Evolutionary conservation across 1,140 invertebrate genomes (phyloP).

Genomic region (Lepidostoma basale): DNA sequence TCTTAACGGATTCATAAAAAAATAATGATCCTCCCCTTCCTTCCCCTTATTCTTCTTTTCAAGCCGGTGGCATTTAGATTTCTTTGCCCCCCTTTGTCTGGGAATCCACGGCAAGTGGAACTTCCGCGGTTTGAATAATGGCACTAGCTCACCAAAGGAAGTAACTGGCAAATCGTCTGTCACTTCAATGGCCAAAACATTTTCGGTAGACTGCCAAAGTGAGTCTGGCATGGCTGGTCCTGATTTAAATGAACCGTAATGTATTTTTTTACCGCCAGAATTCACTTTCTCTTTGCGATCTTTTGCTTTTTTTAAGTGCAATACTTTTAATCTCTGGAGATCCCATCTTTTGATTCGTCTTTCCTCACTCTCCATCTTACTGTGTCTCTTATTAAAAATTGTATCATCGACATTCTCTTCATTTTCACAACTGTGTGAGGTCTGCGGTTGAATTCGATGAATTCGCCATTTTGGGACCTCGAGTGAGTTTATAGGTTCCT

Average conservation of each 20-base stretch:
- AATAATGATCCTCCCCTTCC: no score
- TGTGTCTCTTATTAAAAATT: conserved; percentile 10
- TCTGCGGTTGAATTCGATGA: not conserved
- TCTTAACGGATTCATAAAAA: no score
- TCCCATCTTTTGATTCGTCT: conserved; percentile 29
- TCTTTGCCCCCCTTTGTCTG: not conserved
- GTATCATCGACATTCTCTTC: conserved; percentile 23
- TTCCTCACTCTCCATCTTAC: conserved; percentile 23
- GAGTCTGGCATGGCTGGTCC: conserved; percentile 9
- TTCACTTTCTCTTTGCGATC: conserved; percentile 21
- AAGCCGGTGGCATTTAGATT: not conserved
- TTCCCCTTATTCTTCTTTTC: not conserved
- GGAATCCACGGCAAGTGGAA: conserved; percentile 6
- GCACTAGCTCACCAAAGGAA: conserved; percentile 7
- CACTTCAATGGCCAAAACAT: conserved; percentile 23
- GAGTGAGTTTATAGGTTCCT: not conserved
- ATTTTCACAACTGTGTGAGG: conserved; percentile 2
- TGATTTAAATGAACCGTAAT: conserved; percentile 13
- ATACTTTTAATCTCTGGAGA: conserved; percentile 15
- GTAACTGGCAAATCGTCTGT: conserved; percentile 3
- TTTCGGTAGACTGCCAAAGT: conserved; percentile 6
- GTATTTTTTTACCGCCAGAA: conserved; percentile 16
- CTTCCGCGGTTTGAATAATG: conserved; percentile 8
- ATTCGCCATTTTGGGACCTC: conserved; percentile 22
- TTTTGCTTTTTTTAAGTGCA: conserved; percentile 21